Conservation (phyloP, 2,113 vertebrate genomes). For the Acrocephalus arundinaceus region DNA sequence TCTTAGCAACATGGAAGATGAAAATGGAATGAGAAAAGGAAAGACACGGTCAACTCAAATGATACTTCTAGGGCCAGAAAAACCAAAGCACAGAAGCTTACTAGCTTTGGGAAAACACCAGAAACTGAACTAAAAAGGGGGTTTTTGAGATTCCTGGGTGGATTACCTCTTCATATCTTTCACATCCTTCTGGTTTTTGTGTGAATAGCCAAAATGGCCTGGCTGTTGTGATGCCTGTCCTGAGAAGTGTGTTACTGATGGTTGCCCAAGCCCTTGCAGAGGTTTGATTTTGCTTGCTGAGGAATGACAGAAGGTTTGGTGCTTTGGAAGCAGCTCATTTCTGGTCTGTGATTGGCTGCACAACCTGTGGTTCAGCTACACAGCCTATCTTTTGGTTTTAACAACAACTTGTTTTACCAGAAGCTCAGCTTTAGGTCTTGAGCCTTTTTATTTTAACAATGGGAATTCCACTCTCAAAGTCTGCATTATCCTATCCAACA, state of each 20-base stretch:
- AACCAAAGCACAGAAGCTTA: neutral
- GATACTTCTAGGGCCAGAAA: neutral
- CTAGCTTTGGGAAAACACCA: neutral
- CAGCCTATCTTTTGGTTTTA: neutral
- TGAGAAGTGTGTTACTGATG: neutral
- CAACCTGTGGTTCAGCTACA: neutral
- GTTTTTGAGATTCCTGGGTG: neutral
- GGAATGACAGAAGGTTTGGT: neutral
- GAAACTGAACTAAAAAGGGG: neutral
- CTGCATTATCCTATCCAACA: neutral
- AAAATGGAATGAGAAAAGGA: neutral
- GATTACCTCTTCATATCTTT: neutral
- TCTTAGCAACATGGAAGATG: constrained; percentile 8
- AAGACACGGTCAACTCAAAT: neutral
- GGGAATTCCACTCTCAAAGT: neutral
- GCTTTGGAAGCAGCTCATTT: neutral
- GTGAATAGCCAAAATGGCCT: neutral
- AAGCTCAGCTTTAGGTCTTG: neutral
- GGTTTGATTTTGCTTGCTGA: neutral
- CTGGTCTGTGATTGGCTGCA: neutral
- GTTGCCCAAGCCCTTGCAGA: neutral
- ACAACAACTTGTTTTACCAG: neutral
- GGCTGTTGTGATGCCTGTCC: neutral
- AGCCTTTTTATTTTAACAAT: neutral
- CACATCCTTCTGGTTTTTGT: neutral